Evolutionary conservation across 2,797 vertebrate species (phyloP), one percentile per base, ranked within the genome.

Genomic region (Rhinatrema bivittatum): DNA sequence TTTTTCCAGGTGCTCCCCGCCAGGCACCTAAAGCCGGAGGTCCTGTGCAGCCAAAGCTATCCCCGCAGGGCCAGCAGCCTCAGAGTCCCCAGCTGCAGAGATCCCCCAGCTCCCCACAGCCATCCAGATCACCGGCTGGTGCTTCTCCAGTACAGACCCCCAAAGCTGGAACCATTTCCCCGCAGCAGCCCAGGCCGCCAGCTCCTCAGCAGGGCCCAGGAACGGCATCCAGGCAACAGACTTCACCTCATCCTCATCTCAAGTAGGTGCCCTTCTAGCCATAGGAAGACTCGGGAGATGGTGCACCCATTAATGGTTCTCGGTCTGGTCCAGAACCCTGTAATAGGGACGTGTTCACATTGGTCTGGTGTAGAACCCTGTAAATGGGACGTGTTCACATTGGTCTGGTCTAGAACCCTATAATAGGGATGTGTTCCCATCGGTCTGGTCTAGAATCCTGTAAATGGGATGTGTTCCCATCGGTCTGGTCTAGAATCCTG

Each of bases 61-160:
- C 81, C 35, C 84, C 84, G 2, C 81, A 84, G 44, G 82, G 81
- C 27, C 85, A 86, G 50, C 83, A 86, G 42, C 81, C 77, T 7
- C 69, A 74, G 46, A 84, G 73, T n/a, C 90, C 91, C 0, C 90
- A 93, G 64, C 78, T 78, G 37, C 89, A 91, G 65, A 90, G 88
- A 4, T 90, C 90, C 2, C 92, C 94, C 19, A 90, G 88, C 3
- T 97, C 94, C 7, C 94, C 94, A 2, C 94, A 97, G 78, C 82
- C 90, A 16, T 72, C 90, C 13, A 80, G 88, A 14, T 88, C 92
- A 0, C 87, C 91, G 22, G 56, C 68, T 0, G 61, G 78, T 39
- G 88, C 86, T 17, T 93, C 95, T 2, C 89, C 93, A 20, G 91
- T 84, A 41, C 93, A 97, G 70, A 75, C 86, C 39, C 74, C 91